Evolutionary conservation across 2,888 invertebrate genomes (phyloP).

Genomic region (Invenusta paracnida): DNA sequence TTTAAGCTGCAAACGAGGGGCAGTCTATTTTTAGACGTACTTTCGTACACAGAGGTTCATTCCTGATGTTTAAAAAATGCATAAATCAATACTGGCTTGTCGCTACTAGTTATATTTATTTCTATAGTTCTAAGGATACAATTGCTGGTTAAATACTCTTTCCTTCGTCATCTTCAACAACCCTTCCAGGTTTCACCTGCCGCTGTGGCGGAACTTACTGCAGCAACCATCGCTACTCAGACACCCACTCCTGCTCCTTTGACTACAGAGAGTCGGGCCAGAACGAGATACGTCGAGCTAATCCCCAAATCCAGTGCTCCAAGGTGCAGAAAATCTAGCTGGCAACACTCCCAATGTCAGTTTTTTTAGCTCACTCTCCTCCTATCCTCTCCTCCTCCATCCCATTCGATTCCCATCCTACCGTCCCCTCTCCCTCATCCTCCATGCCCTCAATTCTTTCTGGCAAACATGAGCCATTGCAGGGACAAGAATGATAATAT

Average conservation of each 20-base stretch:
- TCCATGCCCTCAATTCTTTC: neutral
- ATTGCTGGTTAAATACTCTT: too few relatives aligned
- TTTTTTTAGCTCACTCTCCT: too few relatives aligned
- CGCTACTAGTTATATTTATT: too few relatives aligned
- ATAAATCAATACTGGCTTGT: too few relatives aligned
- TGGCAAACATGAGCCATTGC: neutral
- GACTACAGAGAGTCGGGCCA: slow-evolving; percentile 96
- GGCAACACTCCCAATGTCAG: neutral
- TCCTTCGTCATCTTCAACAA: slow-evolving; percentile 46
- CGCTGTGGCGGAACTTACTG: slow-evolving; percentile 96
- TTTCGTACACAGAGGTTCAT: too few relatives aligned
- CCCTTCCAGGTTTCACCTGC: slow-evolving; percentile 93
- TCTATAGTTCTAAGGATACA: too few relatives aligned
- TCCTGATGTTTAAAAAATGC: too few relatives aligned
- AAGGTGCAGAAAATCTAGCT: slow-evolving; percentile 34
- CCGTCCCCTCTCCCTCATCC: too few relatives aligned
- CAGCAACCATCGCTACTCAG: slow-evolving; percentile 96
- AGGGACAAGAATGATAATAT: neutral
- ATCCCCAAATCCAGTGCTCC: slow-evolving; percentile 66
- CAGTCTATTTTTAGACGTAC: too few relatives aligned
- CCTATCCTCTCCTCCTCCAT: too few relatives aligned
- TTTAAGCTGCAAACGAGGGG: too few relatives aligned
- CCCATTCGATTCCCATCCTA: too few relatives aligned
- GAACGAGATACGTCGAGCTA: slow-evolving; percentile 91
- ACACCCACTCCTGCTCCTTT: slow-evolving; percentile 96